Base-by-base conservation (phyloP, 2,888 invertebrate genomes). In the Drosophila atripex region DNA sequence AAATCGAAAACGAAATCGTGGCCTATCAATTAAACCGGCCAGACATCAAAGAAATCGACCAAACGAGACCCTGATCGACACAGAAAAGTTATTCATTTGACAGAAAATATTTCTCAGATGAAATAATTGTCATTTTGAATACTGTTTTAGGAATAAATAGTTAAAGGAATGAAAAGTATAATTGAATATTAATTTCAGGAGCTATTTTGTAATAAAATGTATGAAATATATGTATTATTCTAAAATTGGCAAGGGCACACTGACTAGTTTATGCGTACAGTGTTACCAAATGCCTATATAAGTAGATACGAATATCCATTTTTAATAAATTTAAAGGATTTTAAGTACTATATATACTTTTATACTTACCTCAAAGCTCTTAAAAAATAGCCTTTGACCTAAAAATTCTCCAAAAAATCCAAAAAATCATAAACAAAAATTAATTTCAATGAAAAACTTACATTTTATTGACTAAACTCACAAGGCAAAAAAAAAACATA, bases 401-500 rank as follows among this genome's bases (percentile, higher is more conserved):
- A 28, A 28, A 28, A 28, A 8, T 2, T 28, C 9, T 1, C 12
- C 12, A n/a, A 5, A 32, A 32, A 32, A 5, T 5, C 12, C 32
- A 25, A 43, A 38, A 21, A 49, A 57, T 21, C 8, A 71, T 49
- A 71, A 73, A 16, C 51, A 30, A 12, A 7, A 16, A 39, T 59
- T 60, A 61, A 45, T 70, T 75, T 68, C 51, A 49, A 63, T 76
- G 49, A 77, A 78, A 83, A 82, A 76, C 72, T 78, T 75, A 77
- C 43, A 71, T 78, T 83, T 85, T 85, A 83, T 85, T 85, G 80
- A 85, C 83, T 85, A 84, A 83, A 83, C 77, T 78, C 80, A 80
- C 80, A 84, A 85, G 77, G 35, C 35, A 18, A 73, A 52, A 60
- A 78, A 74, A 65, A 63, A 83, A 77, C 79, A 76, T 76, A 70